Base-by-base conservation (phyloP, 2,797 vertebrate genomes). In the Acrossocheilus wenchowensis region DNA sequence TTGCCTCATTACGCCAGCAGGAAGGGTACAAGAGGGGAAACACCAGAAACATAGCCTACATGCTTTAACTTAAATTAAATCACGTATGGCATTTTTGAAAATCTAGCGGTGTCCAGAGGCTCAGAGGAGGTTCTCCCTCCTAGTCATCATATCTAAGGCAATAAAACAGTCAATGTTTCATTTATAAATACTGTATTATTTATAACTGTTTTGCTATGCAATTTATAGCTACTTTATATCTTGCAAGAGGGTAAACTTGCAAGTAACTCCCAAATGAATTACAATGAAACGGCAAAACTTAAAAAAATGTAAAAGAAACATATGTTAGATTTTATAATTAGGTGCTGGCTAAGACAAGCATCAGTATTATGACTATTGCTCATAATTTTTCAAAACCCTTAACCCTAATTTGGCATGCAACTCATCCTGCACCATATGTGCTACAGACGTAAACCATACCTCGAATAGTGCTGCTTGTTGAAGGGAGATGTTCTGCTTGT, bases 1-100 rank as follows among this genome's bases (percentile, higher is more conserved):
- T 87, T 79, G 72, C 87, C 85, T 89, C 87, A 87, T 90, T 90
- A 90, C 2, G 68, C 52, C 62, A 89, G 64, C 43, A 68, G 57
- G 60, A 34, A 72, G 68, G 81, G 83, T 87, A 82, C 87, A 83
- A 68, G 6, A 72, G 48, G 57, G 81, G 84, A 83, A 85, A 77
- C 84, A 19, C 83, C 72, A 39, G 39, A 71, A 83, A 88, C 36
- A 79, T 30, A 30, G 30, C 30, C 30, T 30, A 78, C 69, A 23
- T 81, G 68, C 30, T 78, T 54, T 71, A 84, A 74, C 50, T 78
- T 12, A 87, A 89, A 87, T 86, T 75, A 84, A 81, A 88, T 86
- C 71, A 14, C 21, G 41, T 50, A 48, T 75, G 68, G 26, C 57
- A 80, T 88, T 79, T 79, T 72, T 57, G 34, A 60, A 74, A 54